Evolutionary conservation across 2,888 invertebrate species (phyloP).

Genomic region (Mythimna impura): DNA sequence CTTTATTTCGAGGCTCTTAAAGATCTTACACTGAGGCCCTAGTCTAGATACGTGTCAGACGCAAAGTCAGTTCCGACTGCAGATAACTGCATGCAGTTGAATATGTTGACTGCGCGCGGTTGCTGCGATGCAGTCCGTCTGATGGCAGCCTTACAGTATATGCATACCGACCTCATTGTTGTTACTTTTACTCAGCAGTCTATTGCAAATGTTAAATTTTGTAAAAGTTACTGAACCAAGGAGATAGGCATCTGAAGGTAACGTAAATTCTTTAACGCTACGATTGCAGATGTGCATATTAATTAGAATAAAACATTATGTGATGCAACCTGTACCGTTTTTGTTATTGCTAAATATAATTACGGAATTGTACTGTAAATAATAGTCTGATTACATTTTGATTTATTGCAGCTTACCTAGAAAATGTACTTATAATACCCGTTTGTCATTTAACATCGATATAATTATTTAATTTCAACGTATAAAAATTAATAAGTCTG

Average conservation of each 20-base stretch:
- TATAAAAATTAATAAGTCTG: too few species aligned
- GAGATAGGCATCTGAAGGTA: conserved; percentile 63
- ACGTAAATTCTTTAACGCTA: conserved; percentile 61
- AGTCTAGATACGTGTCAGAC: too few species aligned
- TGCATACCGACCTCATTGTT: conserved; percentile 8
- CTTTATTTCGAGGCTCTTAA: too few species aligned
- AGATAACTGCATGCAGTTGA: too few species aligned
- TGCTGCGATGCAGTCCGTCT: too few species aligned
- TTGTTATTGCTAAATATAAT: conserved; percentile 51
- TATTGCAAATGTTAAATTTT: conserved; percentile 42
- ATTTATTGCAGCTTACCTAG: conserved; percentile 36
- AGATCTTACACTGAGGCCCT: too few species aligned
- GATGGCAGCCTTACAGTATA: neutral
- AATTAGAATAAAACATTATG: conserved; percentile 45
- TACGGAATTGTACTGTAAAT: conserved; percentile 48
- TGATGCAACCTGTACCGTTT: conserved; percentile 53
- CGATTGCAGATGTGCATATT: conserved; percentile 54
- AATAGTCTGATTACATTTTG: conserved; percentile 25
- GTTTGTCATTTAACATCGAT: neutral
- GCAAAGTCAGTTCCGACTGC: too few species aligned
- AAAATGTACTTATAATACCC: neutral
- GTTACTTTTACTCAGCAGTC: neutral
- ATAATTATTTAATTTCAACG: neutral
- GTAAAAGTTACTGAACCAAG: conserved; percentile 56
- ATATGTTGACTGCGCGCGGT: too few species aligned